Percentiles rank a stretch among this genome's conserved stretches.
These are phyloP conservation scores for Phalera bucephala DNA, from an alignment of 2,888 invertebrate genomes.

Conservation along the genomic window DNA sequence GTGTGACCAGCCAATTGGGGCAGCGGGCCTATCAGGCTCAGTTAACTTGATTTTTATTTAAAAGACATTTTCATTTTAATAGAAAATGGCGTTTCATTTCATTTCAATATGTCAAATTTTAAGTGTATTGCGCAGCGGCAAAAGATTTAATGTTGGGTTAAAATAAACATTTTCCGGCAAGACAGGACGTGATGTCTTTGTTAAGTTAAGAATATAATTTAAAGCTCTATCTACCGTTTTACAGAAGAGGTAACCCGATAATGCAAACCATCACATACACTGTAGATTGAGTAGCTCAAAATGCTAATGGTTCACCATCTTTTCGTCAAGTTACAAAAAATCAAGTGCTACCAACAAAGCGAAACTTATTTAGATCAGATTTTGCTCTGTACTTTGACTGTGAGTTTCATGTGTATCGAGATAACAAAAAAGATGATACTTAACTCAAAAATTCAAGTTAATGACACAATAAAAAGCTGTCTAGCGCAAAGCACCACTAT, in stretches of 20 bases:
- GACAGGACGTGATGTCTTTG: conserved; percentile 9
- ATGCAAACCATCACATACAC: conserved; percentile 6
- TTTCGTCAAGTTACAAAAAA: too few relatives aligned
- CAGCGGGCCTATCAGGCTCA: conserved; percentile 51
- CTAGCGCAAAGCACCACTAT: conserved; percentile 32
- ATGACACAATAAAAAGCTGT: conserved; percentile 25
- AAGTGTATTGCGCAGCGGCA: not conserved
- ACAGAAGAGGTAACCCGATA: conserved; percentile 5
- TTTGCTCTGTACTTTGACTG: too few relatives aligned
- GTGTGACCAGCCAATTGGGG: conserved; percentile 64
- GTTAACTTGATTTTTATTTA: conserved; percentile 35
- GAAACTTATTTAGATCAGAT: too few relatives aligned
- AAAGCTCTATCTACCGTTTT: conserved; percentile 6
- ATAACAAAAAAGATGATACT: too few relatives aligned
- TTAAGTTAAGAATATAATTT: conserved; percentile 9
- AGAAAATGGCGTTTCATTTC: conserved; percentile 8
- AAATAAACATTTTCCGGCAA: conserved; percentile 5
- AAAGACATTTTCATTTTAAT: conserved; percentile 12
- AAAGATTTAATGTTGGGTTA: conserved; percentile 6
- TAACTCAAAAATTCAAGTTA: too few relatives aligned
- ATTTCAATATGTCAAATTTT: conserved; percentile 7
- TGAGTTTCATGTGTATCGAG: too few relatives aligned
- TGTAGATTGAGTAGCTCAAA: conserved; percentile 11
- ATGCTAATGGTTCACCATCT: conserved; percentile 11
- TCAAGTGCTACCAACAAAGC: too few relatives aligned